Base-by-base conservation (phyloP, 2,113 vertebrate genomes). In the Casuarius casuarius region DNA sequence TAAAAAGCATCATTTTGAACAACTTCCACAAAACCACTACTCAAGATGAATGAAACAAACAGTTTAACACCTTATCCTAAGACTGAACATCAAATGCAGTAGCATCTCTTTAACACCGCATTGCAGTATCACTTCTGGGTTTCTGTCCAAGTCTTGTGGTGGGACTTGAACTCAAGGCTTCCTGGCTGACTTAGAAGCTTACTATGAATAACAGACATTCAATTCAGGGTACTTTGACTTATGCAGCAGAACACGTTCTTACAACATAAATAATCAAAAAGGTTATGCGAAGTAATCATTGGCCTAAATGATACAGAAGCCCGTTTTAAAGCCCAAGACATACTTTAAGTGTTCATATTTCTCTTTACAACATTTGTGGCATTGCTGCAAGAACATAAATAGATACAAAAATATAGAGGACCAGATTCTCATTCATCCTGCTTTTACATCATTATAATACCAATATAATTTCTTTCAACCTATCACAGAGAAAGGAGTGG, bases 21-120 rank as follows among this genome's bases (percentile, higher is more conserved):
- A 54, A 73, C 67, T 92, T 96, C 79, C 71, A 71, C 80, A 59
- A 80, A 94, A 87, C 59, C 49, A 61, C 33, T 71, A 31, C 33
- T 95, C 23, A 65, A 90, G 80, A 89, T 89, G 97, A 94, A 92
- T 74, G 49, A 83, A 91, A 58, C 56, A 95, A 87, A 72, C 26
- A 38, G 46, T 33, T 54, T 90, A 92, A 71, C 12, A 68, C 68
- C 92, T 92, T 58, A 80, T 87, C 76, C 58, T 70, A 61, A 58
- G 66, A 75, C 38, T 11, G 9, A 70, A 29, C 33, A 80, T 61
- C 54, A 87, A 61, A 74, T 51, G 48, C 75, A 71, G 42, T 77
- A 72, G 81, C 85, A 73, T 66, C 62, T 18, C 48, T 91, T 33
- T 79, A 90, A 68, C 65, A 51, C 91, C 83, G 86, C 94, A 96